Percentiles rank a stretch among this genome's conserved stretches.
phyloP scores from a whole-genome alignment of 2,113 vertebrate genomes.

The Odocoileus hemionus region DNA sequence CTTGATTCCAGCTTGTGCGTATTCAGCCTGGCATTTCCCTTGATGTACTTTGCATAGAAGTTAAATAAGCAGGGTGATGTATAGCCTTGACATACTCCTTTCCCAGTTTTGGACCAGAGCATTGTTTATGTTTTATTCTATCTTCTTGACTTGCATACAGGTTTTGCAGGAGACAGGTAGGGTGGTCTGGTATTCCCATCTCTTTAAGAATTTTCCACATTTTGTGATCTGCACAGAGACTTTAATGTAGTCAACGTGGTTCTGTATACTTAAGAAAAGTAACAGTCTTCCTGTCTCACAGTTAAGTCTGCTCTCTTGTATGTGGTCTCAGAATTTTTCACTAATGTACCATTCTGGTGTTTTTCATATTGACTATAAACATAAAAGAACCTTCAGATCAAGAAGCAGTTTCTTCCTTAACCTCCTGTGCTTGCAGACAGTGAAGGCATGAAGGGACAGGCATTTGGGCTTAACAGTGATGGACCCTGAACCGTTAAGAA shows the following conservation, averaged over 20 bases:
- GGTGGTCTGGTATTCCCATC: not conserved
- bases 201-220: not conserved
- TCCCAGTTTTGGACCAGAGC: not conserved
- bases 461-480: not conserved
- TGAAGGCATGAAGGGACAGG: not conserved
- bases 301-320: not conserved
- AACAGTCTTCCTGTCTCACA: too few species aligned
- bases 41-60: not conserved
- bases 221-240: not conserved
- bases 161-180: not conserved
- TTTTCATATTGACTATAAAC: not conserved
- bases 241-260: not conserved
- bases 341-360: not conserved
- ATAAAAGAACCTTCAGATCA: not conserved
- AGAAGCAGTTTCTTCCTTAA: not conserved
- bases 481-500: not conserved
- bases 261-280: not conserved
- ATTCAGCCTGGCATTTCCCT: not conserved
- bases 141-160: not conserved
- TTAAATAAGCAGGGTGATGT: accelerated
- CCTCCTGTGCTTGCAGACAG: not conserved
- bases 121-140: not conserved
- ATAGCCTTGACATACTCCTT: not conserved
- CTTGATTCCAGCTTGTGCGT: not conserved
- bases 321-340: not conserved